These are phyloP conservation scores for Xenopus petersii DNA, from an alignment of 2,797 vertebrate genomes.

Conservation along the genomic window DNA sequence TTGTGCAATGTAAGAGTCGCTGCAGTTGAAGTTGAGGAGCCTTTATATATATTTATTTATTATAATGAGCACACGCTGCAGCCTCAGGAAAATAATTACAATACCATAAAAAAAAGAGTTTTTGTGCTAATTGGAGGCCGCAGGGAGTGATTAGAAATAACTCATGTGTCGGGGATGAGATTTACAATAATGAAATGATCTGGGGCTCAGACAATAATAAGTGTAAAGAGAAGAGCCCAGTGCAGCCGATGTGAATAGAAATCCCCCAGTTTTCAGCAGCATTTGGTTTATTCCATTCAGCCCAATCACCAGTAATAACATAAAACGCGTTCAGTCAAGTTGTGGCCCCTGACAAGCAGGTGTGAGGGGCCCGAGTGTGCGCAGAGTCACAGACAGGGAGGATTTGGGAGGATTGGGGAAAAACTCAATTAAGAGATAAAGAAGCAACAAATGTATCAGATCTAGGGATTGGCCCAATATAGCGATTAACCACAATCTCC, in stretches of 20 bases:
- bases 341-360: neutral
- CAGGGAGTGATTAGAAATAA: conserved; percentile 77
- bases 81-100: conserved; percentile 63
- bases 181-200: conserved; percentile 76
- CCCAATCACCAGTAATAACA: conserved; percentile 11
- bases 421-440: conserved; percentile 25
- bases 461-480: conserved; percentile 9
- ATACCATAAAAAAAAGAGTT: conserved; percentile 59
- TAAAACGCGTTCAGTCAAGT: neutral
- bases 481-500: neutral
- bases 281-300: conserved; percentile 15
- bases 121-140: conserved; percentile 72
- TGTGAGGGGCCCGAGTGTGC: too few species aligned
- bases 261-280: conserved; percentile 1
- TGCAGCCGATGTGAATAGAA: conserved; percentile 68
- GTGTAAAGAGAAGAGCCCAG: conserved; percentile 77
- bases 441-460: conserved; percentile 11
- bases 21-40: too few species aligned
- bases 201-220: conserved; percentile 75
- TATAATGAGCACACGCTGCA: conserved; percentile 21
- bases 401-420: neutral
- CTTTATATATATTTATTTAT: too few species aligned
- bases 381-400: neutral
- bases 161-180: conserved; percentile 81
- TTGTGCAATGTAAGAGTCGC: too few species aligned